Percentiles rank a stretch among this genome's conserved stretches.
These are phyloP conservation scores for Himalopsyche tibetana DNA, from an alignment of 2,888 invertebrate genomes.

Conservation along the genomic window DNA sequence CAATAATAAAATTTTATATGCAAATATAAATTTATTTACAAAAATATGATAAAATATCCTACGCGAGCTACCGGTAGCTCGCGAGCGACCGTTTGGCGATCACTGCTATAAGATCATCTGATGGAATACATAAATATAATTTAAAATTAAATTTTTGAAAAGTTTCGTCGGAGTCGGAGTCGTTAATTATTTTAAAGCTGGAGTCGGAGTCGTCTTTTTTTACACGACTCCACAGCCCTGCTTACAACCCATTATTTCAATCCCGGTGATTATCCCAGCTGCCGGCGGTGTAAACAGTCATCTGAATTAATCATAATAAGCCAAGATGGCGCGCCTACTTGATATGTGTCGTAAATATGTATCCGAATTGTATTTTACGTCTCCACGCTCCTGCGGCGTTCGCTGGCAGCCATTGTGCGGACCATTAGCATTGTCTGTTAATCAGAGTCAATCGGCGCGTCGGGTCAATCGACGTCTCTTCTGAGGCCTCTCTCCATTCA, in stretches of 20 bases:
- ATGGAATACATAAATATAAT: no score
- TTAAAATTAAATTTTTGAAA: no score
- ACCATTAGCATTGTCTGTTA: background rate
- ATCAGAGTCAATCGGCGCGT: background rate
- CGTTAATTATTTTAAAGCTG: no score
- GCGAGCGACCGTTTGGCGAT: slow-evolving; percentile 21
- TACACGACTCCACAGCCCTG: no score
- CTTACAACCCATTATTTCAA: no score
- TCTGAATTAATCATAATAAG: background rate
- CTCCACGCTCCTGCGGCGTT: background rate
- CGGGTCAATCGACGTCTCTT: slow-evolving; percentile 22
- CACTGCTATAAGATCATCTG: no score
- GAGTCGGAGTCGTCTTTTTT: no score
- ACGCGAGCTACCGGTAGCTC: slow-evolving; percentile 47
- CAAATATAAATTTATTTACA: no score
- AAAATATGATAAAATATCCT: slow-evolving; percentile 42
- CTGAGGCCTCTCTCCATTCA: background rate
- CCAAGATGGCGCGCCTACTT: slow-evolving; percentile 9
- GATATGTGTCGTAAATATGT: slow-evolving; percentile 7
- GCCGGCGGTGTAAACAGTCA: no score
- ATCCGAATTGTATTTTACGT: slow-evolving; percentile 17
- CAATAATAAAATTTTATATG: no score
- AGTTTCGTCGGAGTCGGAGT: no score
- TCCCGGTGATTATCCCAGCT: no score
- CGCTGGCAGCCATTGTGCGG: background rate